Base-by-base conservation (phyloP, 2,888 invertebrate genomes). In the Amphipoea oculea region DNA sequence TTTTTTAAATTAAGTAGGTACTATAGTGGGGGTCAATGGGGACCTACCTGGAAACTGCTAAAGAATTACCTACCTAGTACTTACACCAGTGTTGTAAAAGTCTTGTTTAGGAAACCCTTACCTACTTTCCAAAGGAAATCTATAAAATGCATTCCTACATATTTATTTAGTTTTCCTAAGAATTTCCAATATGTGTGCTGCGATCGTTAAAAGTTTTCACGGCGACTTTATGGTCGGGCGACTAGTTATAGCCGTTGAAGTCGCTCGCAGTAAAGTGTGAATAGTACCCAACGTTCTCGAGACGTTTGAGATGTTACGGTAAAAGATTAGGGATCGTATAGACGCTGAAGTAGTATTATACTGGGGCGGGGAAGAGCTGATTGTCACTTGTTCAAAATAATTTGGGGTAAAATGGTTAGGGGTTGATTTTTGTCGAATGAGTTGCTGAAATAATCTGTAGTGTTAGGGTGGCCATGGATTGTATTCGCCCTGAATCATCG, bases 121-220 rank as follows among this genome's bases (percentile, higher is more conserved):
- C 2, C 1, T 23, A 23, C 1, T 60, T 70, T 65, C 42, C 11
- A 12, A 23, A 57, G 11, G 2, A 82, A 76, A 42, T 23, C 57
- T 60, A n/a, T 42, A n/a, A 51, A 65, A 48, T 36, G 20, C 17
- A 75, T 12, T 36, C 17, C 2, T 17, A 48, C 60, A 20, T 3
- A 76, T 14, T 51, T 82, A 74, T 42, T 54, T 60, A 40, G 14
- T n/a, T 62, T 67, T 23, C 11, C 29, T 23, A 68, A 36, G 72
- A 63, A 63, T 68, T 66, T 51, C 36, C 86, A 63, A 78, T 72
- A 75, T 54, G 66, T 74, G 84, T 72, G 67, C 23, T 36, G 73
- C 6, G 54, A 72, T 85, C 76, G 85, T 85, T 85, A 85, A 86
- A 85, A 85, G 73, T 85, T 83, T 62, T 29, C 86, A 76, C 70